Evolutionary conservation across 2,113 vertebrate species (phyloP).

Genomic region (Isichthys henryi): DNA sequence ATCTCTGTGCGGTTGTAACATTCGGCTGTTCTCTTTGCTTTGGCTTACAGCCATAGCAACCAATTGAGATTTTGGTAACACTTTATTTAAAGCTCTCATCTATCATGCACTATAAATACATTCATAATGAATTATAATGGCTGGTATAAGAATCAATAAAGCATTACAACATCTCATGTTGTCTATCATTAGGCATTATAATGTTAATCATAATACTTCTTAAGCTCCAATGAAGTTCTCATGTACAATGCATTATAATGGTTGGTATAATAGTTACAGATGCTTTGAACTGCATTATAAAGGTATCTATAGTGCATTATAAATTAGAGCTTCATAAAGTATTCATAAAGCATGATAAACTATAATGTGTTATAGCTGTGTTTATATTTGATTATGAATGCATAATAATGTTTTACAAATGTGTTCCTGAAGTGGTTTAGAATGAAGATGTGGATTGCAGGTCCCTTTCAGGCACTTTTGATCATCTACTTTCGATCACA

Average conservation of each 20-base stretch:
- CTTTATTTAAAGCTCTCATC: neutral
- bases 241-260: neutral
- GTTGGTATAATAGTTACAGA: neutral
- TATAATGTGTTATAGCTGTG: neutral
- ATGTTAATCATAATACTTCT: neutral
- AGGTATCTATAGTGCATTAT: neutral
- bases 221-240: neutral
- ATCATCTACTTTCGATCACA: neutral
- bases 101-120: neutral
- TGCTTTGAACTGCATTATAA: neutral
- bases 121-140: neutral
- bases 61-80: neutral
- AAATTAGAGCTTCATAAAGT: neutral
- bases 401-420: neutral
- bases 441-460: neutral
- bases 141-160: neutral
- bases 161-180: neutral
- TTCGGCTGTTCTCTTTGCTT: neutral
- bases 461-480: neutral
- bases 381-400: neutral
- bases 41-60: neutral
- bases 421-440: neutral
- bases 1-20: neutral
- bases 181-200: neutral
- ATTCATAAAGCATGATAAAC: neutral